Base-by-base conservation (phyloP, 2,797 vertebrate species). In the Channallabes apus region DNA sequence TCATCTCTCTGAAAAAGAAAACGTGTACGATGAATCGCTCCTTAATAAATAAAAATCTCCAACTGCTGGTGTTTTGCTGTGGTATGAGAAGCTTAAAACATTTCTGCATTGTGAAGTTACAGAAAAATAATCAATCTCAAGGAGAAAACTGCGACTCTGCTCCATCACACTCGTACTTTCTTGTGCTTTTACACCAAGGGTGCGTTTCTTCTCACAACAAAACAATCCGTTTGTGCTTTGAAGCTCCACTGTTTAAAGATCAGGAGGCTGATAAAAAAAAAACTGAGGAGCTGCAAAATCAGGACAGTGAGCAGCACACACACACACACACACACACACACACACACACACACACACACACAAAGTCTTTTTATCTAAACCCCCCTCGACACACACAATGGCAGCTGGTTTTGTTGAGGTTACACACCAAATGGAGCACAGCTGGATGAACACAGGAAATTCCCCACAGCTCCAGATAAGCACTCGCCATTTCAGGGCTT, bases 371-470 rank as follows among this genome's bases (percentile, higher is more conserved):
- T 84, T 82, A 86, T 86, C 78, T 86, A 61, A 20, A 20, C 14
- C 27, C 14, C 35, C 9, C 65, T 3, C 29, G 24, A 20, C 59
- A 65, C 84, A 71, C 85, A 85, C 88, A 51, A 64, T 64, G 78
- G 91, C 94, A 94, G 91, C 92, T 94, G 94, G 88, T 93, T 94
- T 89, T 92, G 90, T 94, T 94, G 88, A 93, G 89, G 90, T 90
- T 86, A 72, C 65, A 82, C 79, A 89, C 89, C 91, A 94, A 93
- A 94, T 90, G 85, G 87, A 92, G 88, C 92, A 89, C 92, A 94
- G 92, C 92, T 93, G 94, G 91, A 92, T 91, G 90, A 94, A 91
- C 89, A 82, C 87, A 93, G 92, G 92, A 94, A 94, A 94, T 94
- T 94, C 93, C 88, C 93, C 92, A 91, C 87, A 93, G 91, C 92